These are phyloP conservation scores for Natrix natrix DNA, from an alignment of 2,797 vertebrate species.

Conservation along the genomic window DNA sequence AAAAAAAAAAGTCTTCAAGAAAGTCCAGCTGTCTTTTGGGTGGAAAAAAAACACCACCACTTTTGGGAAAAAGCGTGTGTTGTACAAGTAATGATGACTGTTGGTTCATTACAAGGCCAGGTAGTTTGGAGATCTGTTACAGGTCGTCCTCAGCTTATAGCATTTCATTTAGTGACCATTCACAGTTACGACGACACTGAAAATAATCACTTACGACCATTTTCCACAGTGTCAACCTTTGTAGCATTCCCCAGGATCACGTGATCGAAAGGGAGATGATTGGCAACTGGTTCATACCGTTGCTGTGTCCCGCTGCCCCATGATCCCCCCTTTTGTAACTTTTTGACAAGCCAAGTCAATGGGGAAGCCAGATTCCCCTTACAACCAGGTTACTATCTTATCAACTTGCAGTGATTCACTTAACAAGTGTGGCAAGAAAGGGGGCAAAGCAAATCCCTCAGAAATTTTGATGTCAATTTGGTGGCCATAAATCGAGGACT, in stretches of 20 bases:
- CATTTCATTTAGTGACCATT: not conserved
- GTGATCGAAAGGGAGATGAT: not conserved
- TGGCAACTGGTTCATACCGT: not conserved
- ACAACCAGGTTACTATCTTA: too few relatives aligned
- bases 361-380: too few relatives aligned
- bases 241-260: not conserved
- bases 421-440: too few relatives aligned
- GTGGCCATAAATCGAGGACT: not conserved
- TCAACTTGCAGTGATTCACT: too few relatives aligned
- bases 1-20: not conserved
- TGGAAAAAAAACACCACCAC: not conserved
- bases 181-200: not conserved
- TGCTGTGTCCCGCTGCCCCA: not conserved
- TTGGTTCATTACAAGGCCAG: not conserved
- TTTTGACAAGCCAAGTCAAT: too few relatives aligned
- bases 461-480: not conserved
- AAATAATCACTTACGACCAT: not conserved
- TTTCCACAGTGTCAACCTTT: not conserved
- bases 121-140: not conserved
- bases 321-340: too few relatives aligned
- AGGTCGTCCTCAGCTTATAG: not conserved
- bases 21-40: not conserved
- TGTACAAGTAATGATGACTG: not conserved
- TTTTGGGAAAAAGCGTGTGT: not conserved
- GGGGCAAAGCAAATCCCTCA: too few relatives aligned